Conservation (phyloP, 1,140 invertebrate species). For the Pinna nobilis region DNA sequence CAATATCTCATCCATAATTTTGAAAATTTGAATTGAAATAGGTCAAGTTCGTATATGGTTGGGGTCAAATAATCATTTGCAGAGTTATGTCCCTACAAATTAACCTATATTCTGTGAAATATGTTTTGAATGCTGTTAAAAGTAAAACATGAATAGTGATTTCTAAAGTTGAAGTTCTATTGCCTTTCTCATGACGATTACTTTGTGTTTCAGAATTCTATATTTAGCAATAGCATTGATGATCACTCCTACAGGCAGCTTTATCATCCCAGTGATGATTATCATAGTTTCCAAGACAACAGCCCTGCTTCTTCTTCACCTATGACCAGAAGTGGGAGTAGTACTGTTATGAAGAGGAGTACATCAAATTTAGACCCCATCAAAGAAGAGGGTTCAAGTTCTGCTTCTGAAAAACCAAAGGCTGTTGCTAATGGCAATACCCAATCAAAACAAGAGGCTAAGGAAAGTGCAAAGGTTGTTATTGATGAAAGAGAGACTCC, state of each 20-base stretch:
- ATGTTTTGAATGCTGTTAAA: too few relatives aligned
- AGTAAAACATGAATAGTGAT: too few relatives aligned
- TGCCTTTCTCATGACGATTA: background rate
- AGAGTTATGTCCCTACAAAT: too few relatives aligned
- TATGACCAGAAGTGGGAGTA: background rate
- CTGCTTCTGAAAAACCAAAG: background rate
- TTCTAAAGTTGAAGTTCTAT: background rate
- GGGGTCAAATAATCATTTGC: too few relatives aligned
- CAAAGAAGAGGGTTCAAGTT: constrained; percentile 48
- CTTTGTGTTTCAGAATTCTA: constrained; percentile 50
- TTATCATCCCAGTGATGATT: constrained; percentile 66
- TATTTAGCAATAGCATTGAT: constrained; percentile 60
- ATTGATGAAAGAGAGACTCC: constrained; percentile 30
- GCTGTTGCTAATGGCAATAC: background rate
- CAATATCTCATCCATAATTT: too few relatives aligned
- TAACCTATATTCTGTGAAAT: too few relatives aligned
- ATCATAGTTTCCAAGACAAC: constrained; percentile 50
- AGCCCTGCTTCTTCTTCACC: constrained; percentile 40
- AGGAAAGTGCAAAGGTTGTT: background rate
- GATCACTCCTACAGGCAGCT: constrained; percentile 66
- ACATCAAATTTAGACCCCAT: constrained; percentile 55
- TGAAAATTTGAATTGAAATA: too few relatives aligned
- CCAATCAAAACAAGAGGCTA: background rate
- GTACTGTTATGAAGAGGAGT: constrained; percentile 32
- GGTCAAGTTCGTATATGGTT: too few relatives aligned